These are phyloP conservation scores for Troides aeacus DNA, from an alignment of 2,888 invertebrate species.

Conservation along the genomic window DNA sequence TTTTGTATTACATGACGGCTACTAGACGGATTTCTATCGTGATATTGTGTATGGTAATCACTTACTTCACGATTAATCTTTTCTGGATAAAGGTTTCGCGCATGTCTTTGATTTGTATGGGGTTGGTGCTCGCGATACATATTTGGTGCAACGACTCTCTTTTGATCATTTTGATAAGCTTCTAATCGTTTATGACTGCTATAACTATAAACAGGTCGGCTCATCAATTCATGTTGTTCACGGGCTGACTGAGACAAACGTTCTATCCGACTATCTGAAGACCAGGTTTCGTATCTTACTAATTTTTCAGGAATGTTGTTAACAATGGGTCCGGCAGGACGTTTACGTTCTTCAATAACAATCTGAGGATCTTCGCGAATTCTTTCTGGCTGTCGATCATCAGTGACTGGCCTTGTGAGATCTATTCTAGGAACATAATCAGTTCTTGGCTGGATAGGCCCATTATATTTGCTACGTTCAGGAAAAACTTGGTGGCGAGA, in stretches of 20 bases:
- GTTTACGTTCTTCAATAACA: conserved; percentile 70
- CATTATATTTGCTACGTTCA: conserved; percentile 59
- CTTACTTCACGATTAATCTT: conserved; percentile 57
- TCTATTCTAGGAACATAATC: conserved; percentile 74
- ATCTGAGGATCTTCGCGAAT: conserved; percentile 67
- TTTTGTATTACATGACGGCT: conserved; percentile 68
- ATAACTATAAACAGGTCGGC: conserved; percentile 70
- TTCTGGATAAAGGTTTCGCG: conserved; percentile 49
- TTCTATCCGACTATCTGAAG: conserved; percentile 69
- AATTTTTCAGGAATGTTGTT: conserved; percentile 77
- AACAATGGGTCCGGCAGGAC: conserved; percentile 61
- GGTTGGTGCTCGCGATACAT: conserved; percentile 58
- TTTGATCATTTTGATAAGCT: conserved; percentile 68
- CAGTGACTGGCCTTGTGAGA: conserved; percentile 60
- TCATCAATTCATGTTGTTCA: conserved; percentile 70
- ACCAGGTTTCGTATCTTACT: conserved; percentile 71
- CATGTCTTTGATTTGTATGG: conserved; percentile 55
- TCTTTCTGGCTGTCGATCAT: conserved; percentile 61
- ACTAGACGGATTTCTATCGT: conserved; percentile 55
- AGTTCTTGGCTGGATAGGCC: conserved; percentile 47
- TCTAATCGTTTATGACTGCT: conserved; percentile 69
- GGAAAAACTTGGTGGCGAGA: conserved; percentile 59
- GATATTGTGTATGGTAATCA: conserved; percentile 61
- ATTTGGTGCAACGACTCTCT: conserved; percentile 49
- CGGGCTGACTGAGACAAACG: conserved; percentile 59